phyloP scores from a whole-genome alignment of 2,797 vertebrate genomes.

The Mycteria americana region DNA sequence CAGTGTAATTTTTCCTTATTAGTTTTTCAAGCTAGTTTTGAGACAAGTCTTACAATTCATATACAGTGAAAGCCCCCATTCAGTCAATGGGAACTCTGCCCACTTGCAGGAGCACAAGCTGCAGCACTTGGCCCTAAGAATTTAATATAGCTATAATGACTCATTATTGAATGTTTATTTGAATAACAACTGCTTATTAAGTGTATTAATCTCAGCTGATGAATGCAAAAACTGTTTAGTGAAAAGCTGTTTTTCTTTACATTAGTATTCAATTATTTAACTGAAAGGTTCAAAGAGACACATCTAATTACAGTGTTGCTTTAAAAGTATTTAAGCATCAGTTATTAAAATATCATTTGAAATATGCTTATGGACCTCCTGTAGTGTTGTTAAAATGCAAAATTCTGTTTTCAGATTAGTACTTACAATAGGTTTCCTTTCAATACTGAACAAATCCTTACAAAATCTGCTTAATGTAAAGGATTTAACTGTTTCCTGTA shows the following conservation, averaged over 20 bases:
- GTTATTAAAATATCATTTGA: constrained; percentile 53
- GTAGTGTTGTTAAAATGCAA: not conserved
- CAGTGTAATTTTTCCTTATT: not conserved
- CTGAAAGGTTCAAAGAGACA: constrained; percentile 30
- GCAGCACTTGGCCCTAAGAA: not conserved
- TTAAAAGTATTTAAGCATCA: constrained; percentile 37
- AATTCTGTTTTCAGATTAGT: constrained; percentile 25
- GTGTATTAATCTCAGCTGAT: constrained; percentile 39
- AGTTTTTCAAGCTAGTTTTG: not conserved
- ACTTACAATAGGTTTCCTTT: not conserved
- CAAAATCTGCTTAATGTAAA: constrained; percentile 23
- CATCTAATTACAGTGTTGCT: constrained; percentile 29
- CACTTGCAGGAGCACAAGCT: constrained; percentile 9
- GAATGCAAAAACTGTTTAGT: constrained; percentile 15
- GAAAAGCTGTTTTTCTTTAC: constrained; percentile 35
- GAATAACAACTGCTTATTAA: constrained; percentile 47
- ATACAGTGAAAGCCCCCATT: not conserved
- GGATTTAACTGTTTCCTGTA: not conserved
- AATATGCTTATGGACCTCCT: constrained; percentile 35
- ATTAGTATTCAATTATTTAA: constrained; percentile 22
- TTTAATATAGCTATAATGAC: constrained; percentile 41
- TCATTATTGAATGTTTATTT: constrained; percentile 42
- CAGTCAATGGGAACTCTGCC: not conserved
- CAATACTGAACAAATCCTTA: constrained; percentile 4
- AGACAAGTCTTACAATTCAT: not conserved